Evolutionary conservation across 2,113 vertebrate species (phyloP).

Genomic region (Xiphophorus maculatus): DNA sequence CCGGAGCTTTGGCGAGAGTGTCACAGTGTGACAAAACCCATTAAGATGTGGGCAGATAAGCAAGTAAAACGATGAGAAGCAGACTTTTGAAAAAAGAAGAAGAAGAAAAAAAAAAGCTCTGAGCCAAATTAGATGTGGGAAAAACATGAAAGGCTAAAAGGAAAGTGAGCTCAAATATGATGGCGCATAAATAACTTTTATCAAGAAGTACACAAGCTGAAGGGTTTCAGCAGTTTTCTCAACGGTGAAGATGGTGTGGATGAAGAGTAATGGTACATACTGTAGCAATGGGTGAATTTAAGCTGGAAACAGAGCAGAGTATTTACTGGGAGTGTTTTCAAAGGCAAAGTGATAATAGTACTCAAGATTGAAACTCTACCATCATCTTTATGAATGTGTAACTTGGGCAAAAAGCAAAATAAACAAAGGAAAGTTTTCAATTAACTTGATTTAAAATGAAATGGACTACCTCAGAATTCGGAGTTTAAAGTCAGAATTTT

Average conservation of each 20-base stretch:
- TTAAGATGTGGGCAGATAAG: slow-evolving; percentile 76
- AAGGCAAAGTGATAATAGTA: too few species aligned
- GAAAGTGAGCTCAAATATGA: slow-evolving; percentile 45
- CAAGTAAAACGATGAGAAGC: slow-evolving; percentile 69
- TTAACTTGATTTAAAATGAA: too few species aligned
- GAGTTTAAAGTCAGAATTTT: too few species aligned
- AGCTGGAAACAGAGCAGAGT: too few species aligned
- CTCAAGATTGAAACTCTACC: too few species aligned
- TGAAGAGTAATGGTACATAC: not conserved
- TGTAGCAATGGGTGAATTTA: not conserved
- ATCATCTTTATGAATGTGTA: too few species aligned
- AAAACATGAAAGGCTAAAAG: too few species aligned
- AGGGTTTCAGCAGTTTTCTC: not conserved
- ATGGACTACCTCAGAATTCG: too few species aligned
- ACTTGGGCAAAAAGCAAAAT: too few species aligned
- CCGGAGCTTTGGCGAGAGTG: slow-evolving; percentile 47
- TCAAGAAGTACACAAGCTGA: slow-evolving; percentile 20
- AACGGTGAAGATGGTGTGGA: not conserved
- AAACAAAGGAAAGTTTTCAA: too few species aligned
- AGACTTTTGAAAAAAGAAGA: slow-evolving; percentile 46
- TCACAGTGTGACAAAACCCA: slow-evolving; percentile 75
- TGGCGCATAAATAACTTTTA: slow-evolving; percentile 21
- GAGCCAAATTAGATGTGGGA: slow-evolving; percentile 64
- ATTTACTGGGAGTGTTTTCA: too few species aligned
- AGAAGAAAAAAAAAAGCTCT: slow-evolving; percentile 25